Conservation (phyloP, 2,888 invertebrate genomes). For the Ametastegia equiseti region DNA sequence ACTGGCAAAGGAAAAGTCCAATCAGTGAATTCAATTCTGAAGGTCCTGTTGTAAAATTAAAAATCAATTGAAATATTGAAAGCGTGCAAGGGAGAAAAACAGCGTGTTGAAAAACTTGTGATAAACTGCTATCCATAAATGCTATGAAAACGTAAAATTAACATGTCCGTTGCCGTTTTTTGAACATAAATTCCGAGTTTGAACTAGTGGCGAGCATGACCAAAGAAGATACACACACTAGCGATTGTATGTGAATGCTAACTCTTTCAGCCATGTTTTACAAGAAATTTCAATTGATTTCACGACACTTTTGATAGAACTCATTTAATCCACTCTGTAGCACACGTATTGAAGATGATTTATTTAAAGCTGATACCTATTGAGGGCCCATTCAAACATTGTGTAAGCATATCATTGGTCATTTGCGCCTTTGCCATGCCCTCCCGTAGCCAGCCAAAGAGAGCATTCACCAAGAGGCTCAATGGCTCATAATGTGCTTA, state of each 20-base stretch:
- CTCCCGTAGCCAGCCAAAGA: too few species aligned
- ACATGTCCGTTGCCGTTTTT: not conserved
- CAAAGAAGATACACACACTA: not conserved
- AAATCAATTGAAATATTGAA: constrained; percentile 22
- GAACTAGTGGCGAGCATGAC: not conserved
- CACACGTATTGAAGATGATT: not conserved
- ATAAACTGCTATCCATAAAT: constrained; percentile 5
- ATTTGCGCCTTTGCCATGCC: too few species aligned
- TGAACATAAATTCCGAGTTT: not conserved
- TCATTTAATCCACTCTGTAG: not conserved
- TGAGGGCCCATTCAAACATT: too few species aligned
- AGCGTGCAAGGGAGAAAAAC: constrained; percentile 12
- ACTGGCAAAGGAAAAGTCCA: too few species aligned
- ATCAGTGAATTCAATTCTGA: not conserved
- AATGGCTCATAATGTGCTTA: too few species aligned
- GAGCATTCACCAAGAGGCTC: too few species aligned
- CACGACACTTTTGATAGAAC: not conserved
- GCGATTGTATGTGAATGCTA: not conserved
- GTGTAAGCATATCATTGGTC: too few species aligned
- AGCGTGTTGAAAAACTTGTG: constrained; percentile 12
- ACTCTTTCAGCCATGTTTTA: not conserved
- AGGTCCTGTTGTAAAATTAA: not conserved
- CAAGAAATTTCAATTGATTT: not conserved
- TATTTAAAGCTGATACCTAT: not conserved
- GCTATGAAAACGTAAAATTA: not conserved